phyloP scores from a whole-genome alignment of 2,888 invertebrate species.

The Pyrrhosoma nymphula region DNA sequence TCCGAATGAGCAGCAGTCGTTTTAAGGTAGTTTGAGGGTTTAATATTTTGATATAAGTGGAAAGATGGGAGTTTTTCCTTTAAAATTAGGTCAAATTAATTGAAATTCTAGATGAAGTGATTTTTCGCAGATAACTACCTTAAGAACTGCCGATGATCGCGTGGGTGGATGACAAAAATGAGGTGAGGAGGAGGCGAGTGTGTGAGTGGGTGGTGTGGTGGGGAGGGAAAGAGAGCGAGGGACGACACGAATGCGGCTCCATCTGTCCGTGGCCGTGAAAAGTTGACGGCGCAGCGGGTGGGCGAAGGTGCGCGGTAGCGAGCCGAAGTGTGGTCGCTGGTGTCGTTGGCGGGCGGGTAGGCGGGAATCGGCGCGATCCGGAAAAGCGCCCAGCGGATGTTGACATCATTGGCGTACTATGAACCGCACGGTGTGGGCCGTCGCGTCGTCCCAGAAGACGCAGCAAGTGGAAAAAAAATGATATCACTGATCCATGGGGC shows the following conservation, averaged over 20 bases:
- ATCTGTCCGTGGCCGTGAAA: constrained; percentile 5
- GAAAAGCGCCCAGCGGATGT: not conserved
- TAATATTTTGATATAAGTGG: too few species aligned
- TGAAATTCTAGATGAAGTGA: too few species aligned
- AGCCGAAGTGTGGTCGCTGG: not conserved
- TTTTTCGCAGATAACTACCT: too few species aligned
- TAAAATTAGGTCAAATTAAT: too few species aligned
- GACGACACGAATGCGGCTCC: not conserved
- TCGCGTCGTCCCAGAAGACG: not conserved
- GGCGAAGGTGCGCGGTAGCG: not conserved
- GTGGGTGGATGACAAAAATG: not conserved
- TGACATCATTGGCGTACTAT: not conserved
- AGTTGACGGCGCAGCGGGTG: not conserved
- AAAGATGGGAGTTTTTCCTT: too few species aligned
- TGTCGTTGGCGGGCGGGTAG: not conserved
- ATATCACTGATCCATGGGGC: too few species aligned
- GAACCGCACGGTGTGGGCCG: not conserved
- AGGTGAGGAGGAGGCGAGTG: not conserved
- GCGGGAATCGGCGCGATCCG: not conserved
- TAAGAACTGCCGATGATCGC: not conserved
- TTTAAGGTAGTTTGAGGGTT: too few species aligned
- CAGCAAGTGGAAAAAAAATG: not conserved
- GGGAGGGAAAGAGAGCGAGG: not conserved
- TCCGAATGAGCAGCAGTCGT: not conserved
- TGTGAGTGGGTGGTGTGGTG: not conserved